Conservation (phyloP, 2,113 vertebrate genomes). For the Mastomys coucha region DNA sequence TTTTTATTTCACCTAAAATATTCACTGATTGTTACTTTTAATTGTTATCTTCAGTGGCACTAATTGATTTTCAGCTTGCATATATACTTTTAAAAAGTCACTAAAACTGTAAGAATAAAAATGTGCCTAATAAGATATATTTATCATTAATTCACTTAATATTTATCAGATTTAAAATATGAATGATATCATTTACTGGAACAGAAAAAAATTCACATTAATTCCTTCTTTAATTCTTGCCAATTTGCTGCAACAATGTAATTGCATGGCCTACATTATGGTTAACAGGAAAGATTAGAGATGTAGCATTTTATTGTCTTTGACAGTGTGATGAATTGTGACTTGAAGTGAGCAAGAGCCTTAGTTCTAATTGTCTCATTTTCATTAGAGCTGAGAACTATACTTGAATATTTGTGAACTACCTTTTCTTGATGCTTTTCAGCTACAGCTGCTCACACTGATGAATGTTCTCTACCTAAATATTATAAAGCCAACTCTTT, state of each 20-base stretch:
- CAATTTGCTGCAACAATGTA: conserved; percentile 83
- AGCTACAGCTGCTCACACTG: conserved; percentile 72
- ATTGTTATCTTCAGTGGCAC: background rate
- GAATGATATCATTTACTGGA: conserved; percentile 77
- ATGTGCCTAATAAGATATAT: conserved; percentile 62
- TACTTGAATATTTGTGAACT: conserved; percentile 65
- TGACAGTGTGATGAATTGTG: conserved; percentile 86
- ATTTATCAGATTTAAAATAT: conserved; percentile 78
- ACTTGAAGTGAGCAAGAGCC: conserved; percentile 81
- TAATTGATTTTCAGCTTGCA: conserved; percentile 64
- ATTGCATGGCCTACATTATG: conserved; percentile 80
- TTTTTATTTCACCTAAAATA: conserved; percentile 76
- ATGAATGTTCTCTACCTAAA: conserved; percentile 73
- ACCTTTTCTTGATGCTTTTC: conserved; percentile 75
- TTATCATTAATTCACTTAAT: conserved; percentile 74
- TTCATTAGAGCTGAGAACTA: conserved; percentile 84
- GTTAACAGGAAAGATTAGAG: conserved; percentile 83
- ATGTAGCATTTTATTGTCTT: conserved; percentile 82
- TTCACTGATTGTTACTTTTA: conserved; percentile 69
- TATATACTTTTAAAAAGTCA: conserved; percentile 34
- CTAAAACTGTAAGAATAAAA: conserved; percentile 34
- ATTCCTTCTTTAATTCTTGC: conserved; percentile 79
- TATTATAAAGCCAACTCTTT: conserved; percentile 71
- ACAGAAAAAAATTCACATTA: conserved; percentile 79
- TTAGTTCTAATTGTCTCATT: conserved; percentile 83